Evolutionary conservation across 2,888 invertebrate species (phyloP).

Genomic region (Bibio marci): DNA sequence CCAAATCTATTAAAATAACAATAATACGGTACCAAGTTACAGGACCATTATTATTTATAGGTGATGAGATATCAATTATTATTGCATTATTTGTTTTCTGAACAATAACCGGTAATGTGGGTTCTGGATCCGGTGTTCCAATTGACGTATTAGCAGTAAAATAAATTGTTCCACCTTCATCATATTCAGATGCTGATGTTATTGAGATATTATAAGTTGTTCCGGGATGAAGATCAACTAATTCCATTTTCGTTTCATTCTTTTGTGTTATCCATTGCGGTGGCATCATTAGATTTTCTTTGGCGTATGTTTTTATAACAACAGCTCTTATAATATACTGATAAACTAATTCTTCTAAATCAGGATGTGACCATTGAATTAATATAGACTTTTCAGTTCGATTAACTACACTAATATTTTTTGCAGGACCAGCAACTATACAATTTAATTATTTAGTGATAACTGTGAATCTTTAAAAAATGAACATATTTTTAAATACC

Average conservation of each 20-base stretch:
- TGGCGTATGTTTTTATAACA: slow-evolving; percentile 39
- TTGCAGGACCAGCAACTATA: slow-evolving; percentile 50
- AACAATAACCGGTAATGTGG: slow-evolving; percentile 46
- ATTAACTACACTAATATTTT: slow-evolving; percentile 37
- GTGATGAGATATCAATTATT: slow-evolving; percentile 46
- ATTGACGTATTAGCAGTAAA: slow-evolving; percentile 49
- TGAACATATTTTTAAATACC: slow-evolving; percentile 5
- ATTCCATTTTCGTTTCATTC: slow-evolving; percentile 36
- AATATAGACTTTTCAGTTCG: slow-evolving; percentile 44
- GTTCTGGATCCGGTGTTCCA: slow-evolving; percentile 50
- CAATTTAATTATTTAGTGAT: not conserved
- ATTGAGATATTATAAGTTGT: slow-evolving; percentile 59
- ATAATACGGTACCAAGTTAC: slow-evolving; percentile 57
- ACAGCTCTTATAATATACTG: slow-evolving; percentile 38
- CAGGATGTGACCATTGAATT: slow-evolving; percentile 39
- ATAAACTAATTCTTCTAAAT: slow-evolving; percentile 33
- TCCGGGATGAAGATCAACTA: slow-evolving; percentile 52
- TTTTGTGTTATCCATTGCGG: slow-evolving; percentile 41
- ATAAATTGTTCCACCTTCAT: slow-evolving; percentile 38
- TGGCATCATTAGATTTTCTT: slow-evolving; percentile 30
- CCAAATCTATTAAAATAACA: slow-evolving; percentile 45
- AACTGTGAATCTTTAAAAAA: too few species aligned
- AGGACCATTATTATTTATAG: slow-evolving; percentile 62
- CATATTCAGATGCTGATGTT: slow-evolving; percentile 41
- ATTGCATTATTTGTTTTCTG: slow-evolving; percentile 43